Base-by-base conservation (phyloP, 1,140 invertebrate species). In the Dufourea novaeangliae region DNA sequence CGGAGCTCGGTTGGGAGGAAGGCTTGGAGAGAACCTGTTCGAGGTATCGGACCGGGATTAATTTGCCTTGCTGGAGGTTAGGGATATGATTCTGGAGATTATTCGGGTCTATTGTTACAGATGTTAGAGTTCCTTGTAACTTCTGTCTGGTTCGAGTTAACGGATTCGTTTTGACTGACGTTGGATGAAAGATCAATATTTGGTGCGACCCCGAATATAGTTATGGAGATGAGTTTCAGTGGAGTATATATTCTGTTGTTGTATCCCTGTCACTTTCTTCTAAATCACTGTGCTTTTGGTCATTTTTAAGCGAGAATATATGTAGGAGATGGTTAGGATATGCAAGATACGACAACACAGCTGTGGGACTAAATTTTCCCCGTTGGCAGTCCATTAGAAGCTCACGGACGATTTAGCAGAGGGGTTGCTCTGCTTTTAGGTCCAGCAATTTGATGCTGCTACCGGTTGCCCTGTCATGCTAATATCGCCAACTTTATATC, bases 391-490 rank as follows among this genome's bases (percentile, higher is more conserved):
- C 90, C 91, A 92, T 92, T 92, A 92, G 89, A 88, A 88, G 88
- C 74, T 86, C 87, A 91, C 85, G 90, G 91, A 87, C 90, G 88
- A 92, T 92, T 91, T 92, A 92, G 86, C 89, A 86, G 78, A 76
- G 70, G 82, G 69, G 73, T 27, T 61, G 62, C 68, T 78, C 32
- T 25, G 88, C 91, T 91, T 92, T 92, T 90, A 91, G 88, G 86
- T 89, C 86, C 87, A 80, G 90, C 89, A 90, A 91, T 91, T 91
- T 91, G 87, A 90, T 90, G 89, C 86, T 89, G 79, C n/a, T n/a
- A n/a, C 64, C 22, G 59, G 82, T 84, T 85, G n/a, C 86, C 88
- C 91, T 92, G 90, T 92, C 88, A 92, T 92, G 90, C 87, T 92
- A 92, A 92, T 91, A 91, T 90, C 86, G 84, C 80, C 84, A 81